Base-by-base conservation (phyloP, 92 coral and sea anemone species). In the Phenganax subtilis region DNA sequence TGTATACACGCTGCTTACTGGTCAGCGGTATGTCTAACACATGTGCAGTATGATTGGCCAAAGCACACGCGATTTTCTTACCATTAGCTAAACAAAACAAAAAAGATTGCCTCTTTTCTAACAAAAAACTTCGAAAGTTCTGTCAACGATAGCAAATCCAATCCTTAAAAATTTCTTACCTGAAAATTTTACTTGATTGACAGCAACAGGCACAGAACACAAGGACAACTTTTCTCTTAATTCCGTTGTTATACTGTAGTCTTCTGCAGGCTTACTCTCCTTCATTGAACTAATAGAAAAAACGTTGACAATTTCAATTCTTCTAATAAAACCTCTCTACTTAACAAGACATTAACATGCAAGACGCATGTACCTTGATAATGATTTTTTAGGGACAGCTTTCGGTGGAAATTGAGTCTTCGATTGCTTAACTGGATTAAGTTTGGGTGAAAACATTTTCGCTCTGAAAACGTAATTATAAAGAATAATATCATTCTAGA, bases 381-480 rank as follows among this genome's bases (percentile, higher is more conserved):
- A 12, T 11, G n/a, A 47, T 69, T 84, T 93, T 47, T 73, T 85
- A 31, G 84, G 55, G 28, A 91, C 28, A 79, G 82, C 29, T 62
- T 77, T 79, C 8, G 68, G 83, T 6, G 51, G 27, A 54, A 79
- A 63, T 29, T 75, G 77, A 58, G 86, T 57, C 16, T 75, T 61
- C 1, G 82, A n/a, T 57, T 87, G 90, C 81, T 90, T 94, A 1
- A 84, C 76, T 2, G 75, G 53, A 61, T 77, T 89, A n/a, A 90
- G 88, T 86, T 88, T 92, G 0, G 98, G 97, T n/a, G 96, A 94
- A 81, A 94, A 94, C 98, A 94, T 91, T 63, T 86, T 88, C 1
- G 92, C 85, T 71, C 98, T 94, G 83, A 8, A 51, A 76, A 28
- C 10, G 9, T 20, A 12, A 6, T 68, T 37, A 1, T 11, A 11